Evolutionary conservation across 64 coral and sea anemone species (phyloP), one percentile per base, ranked within the genome.

Genomic region (Catalaphyllia jardinei): DNA sequence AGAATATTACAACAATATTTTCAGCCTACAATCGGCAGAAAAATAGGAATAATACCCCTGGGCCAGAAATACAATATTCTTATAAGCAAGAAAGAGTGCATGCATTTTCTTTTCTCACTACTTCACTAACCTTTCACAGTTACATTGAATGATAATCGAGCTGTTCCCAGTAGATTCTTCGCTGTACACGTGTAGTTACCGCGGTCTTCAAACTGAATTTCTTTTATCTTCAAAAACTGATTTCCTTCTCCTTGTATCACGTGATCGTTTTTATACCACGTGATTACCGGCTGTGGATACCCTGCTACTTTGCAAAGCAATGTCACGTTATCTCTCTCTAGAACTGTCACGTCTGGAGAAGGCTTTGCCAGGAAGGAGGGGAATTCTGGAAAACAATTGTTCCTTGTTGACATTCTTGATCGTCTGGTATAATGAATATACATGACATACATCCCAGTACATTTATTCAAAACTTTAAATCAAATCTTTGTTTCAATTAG

Each of bases 101-200:
- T 46, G 42, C 42, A 46, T 46, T 46, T 46, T 46, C 42, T 46
- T 7, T 8, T 8, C 42, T 46, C 7, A 6, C 42, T 46, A 8
- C 42, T 69, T 25, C 4, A 69, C 65, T 1, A n/a, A 90, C 88
- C 88, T 31, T 90, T 79, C 10, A 90, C 88, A 10, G 78, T 90
- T 38, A 90, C 76, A 22, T 17, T 61, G 46, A 81, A 62, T 33
- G 78, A 61, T 16, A 33, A 73, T 35, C 54, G 63, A 29, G 78
- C 64, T 50, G 38, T 82, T 55, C 88, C 88, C 39, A 90, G 63
- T n/a, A 90, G 73, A 38, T 90, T 90, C 46, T 71, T 62, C 28
- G 77, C 88, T 13, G 39, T 79, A 38, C 88, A 90, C 6, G 55
- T 33, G 31, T 90, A 90, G 14, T 31, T 90, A 8, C 88, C 88